These are phyloP conservation scores for Anseranas semipalmata DNA, from an alignment of 2,113 vertebrate genomes.

Conservation along the genomic window DNA sequence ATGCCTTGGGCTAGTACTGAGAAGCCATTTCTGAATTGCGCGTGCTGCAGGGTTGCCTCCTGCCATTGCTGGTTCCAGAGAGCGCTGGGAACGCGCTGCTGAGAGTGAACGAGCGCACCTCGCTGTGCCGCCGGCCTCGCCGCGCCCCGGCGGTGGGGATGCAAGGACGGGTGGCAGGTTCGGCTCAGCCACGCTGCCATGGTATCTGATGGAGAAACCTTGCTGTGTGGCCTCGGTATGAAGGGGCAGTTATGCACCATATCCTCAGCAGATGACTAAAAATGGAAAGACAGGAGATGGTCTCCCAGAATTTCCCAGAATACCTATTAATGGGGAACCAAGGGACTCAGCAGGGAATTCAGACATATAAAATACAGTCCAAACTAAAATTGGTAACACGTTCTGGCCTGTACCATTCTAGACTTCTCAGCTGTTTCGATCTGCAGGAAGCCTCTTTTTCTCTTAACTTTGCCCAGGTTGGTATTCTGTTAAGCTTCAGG, in stretches of 20 bases:
- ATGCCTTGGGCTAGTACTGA: neutral
- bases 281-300: neutral
- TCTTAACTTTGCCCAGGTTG: neutral
- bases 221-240: neutral
- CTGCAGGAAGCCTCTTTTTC: neutral
- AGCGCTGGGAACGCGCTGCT: neutral
- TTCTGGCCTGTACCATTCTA: neutral
- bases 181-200: conserved; percentile 18
- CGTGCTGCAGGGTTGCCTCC: neutral
- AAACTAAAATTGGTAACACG: neutral
- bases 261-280: neutral
- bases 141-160: neutral
- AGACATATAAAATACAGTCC: neutral
- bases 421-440: neutral
- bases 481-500: neutral
- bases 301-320: too few species aligned
- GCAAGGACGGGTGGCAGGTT: conserved; percentile 30
- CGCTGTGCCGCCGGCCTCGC: neutral
- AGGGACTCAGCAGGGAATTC: neutral
- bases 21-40: neutral
- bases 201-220: conserved; percentile 1
- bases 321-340: neutral
- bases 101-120: neutral
- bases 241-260: conserved; percentile 5
- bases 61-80: neutral